These are phyloP conservation scores for Spodoptera picta DNA, from an alignment of 2,888 invertebrate species.

Conservation along the genomic window DNA sequence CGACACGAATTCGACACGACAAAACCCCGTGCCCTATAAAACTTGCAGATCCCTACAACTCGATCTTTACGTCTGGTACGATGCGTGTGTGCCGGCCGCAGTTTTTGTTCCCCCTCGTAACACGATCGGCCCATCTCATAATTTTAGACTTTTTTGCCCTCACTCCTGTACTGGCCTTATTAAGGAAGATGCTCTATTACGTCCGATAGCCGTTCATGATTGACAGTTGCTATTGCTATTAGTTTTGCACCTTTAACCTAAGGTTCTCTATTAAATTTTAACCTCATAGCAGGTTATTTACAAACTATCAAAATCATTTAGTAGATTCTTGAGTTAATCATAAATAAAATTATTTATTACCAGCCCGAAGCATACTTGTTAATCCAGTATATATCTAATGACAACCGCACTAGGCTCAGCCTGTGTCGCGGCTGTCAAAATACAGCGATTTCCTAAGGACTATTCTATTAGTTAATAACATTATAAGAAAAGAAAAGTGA, in stretches of 20 bases:
- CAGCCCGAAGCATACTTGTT: no score
- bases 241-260: not conserved
- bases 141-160: constrained; percentile 79
- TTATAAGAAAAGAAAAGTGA: no score
- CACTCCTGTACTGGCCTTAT: constrained; percentile 70
- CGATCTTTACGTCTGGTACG: constrained; percentile 69
- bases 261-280: no score
- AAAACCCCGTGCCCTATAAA: constrained; percentile 56
- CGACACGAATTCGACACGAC: constrained; percentile 57
- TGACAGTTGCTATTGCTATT: constrained; percentile 72
- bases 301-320: no score
- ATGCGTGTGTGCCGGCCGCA: constrained; percentile 61
- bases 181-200: constrained; percentile 75
- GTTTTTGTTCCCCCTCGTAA: constrained; percentile 80
- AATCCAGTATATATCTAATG: no score
- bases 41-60: constrained; percentile 51
- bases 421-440: no score
- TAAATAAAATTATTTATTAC: no score
- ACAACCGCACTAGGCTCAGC: no score
- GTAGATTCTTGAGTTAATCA: no score
- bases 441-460: no score
- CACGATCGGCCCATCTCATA: constrained; percentile 86
- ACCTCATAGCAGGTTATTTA: no score
- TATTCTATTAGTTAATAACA: no score
- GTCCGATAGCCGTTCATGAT: constrained; percentile 62